Conservation (phyloP, 2,797 vertebrate genomes). For the Balearica regulorum region DNA sequence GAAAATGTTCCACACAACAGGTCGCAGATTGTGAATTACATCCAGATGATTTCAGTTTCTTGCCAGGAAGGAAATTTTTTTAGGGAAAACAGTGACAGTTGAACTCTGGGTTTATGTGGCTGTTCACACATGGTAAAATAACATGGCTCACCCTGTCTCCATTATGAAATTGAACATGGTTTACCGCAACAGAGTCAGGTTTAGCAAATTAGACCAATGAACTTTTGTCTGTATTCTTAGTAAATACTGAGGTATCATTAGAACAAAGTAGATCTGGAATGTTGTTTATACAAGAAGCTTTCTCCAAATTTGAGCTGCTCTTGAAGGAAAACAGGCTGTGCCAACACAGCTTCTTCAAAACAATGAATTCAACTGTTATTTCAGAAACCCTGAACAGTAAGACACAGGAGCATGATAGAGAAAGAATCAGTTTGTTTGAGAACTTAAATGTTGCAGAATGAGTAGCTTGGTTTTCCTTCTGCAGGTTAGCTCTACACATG, state of each 20-base stretch:
- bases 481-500: background rate
- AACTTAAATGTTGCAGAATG: background rate
- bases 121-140: conserved; percentile 37
- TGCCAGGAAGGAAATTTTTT: background rate
- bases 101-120: conserved; percentile 27
- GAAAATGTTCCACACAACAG: background rate
- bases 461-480: background rate
- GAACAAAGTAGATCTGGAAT: conserved; percentile 22
- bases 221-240: conserved; percentile 17
- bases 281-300: conserved; percentile 5
- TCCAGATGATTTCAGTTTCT: conserved; percentile 24
- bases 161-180: conserved; percentile 8
- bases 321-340: background rate
- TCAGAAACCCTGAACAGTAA: background rate
- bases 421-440: background rate
- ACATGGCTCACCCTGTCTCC: background rate
- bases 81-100: background rate
- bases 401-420: background rate
- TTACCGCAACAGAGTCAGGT: background rate
- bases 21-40: conserved; percentile 25
- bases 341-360: background rate
- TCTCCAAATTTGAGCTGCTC: background rate
- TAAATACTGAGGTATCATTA: conserved; percentile 14
- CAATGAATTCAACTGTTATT: background rate
- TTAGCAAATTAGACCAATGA: conserved; percentile 31